Evolutionary conservation across 2,888 invertebrate genomes (phyloP).

Genomic region (Drosophila subsilvestris): DNA sequence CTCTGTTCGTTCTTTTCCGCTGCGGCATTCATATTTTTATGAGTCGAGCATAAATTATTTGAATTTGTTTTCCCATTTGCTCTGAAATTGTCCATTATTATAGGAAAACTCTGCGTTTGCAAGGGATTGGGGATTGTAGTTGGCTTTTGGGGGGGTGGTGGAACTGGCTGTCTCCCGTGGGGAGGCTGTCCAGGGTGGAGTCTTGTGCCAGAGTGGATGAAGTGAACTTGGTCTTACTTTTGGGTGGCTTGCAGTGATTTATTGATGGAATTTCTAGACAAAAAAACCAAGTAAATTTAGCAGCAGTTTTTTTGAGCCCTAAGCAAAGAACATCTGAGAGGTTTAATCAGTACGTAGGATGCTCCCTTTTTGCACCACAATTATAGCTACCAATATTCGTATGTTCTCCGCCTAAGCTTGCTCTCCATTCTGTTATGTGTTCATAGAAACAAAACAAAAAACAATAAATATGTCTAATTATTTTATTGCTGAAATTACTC

Average conservation of each 20-base stretch:
- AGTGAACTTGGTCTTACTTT: not conserved
- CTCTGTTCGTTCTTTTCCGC: slow-evolving; percentile 8
- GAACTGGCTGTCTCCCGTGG: too few relatives aligned
- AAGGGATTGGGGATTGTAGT: not conserved
- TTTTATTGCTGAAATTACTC: slow-evolving; percentile 43
- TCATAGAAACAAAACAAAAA: too few relatives aligned
- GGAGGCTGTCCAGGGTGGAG: not conserved
- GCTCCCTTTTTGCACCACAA: too few relatives aligned
- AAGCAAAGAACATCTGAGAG: too few relatives aligned
- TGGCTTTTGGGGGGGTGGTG: not conserved
- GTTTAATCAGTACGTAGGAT: too few relatives aligned
- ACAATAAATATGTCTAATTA: slow-evolving; percentile 24
- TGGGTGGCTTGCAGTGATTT: not conserved
- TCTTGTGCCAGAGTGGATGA: not conserved
- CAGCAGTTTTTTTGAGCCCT: not conserved
- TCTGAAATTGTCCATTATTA: slow-evolving; percentile 23
- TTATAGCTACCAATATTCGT: too few relatives aligned
- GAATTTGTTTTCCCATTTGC: slow-evolving; percentile 18
- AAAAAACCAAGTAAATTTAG: not conserved
- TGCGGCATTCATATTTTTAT: slow-evolving; percentile 30
- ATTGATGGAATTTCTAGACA: not conserved
- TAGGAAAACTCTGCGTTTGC: slow-evolving; percentile 3
- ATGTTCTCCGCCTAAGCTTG: not conserved
- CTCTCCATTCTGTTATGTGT: not conserved
- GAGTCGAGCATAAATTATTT: slow-evolving; percentile 19